A percentile compares a stretch with the other conserved stretches of the same genome.
phyloP scores from a whole-genome alignment of 2,797 vertebrate species.

The Salmo trutta region DNA sequence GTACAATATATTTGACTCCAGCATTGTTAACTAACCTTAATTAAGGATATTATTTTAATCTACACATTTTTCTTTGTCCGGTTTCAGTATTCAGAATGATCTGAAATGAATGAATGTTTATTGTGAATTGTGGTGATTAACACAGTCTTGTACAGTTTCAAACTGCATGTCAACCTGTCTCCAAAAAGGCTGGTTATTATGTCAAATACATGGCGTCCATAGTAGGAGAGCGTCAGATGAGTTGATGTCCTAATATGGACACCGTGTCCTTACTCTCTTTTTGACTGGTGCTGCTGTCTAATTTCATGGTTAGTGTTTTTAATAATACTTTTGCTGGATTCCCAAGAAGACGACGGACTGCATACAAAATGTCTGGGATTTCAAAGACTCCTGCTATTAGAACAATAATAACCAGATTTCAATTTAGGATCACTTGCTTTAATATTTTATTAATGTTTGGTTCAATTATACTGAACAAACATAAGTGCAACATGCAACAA shows the following conservation, averaged over 20 bases:
- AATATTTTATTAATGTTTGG: not conserved
- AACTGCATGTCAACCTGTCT: constrained; percentile 9
- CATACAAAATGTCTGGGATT: constrained; percentile 20
- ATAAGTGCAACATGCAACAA: too few species aligned
- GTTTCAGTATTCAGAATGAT: constrained; percentile 5
- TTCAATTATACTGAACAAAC: not conserved
- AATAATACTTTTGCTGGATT: not conserved
- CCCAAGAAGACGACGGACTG: not conserved
- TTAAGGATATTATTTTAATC: not conserved
- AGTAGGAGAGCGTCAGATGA: too few species aligned
- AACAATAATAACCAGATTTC: not conserved
- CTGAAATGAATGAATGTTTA: constrained; percentile 7
- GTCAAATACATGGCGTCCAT: too few species aligned
- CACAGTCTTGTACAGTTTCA: constrained; percentile 26
- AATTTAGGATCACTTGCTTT: not conserved
- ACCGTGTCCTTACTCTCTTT: not conserved
- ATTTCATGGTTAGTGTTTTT: constrained; percentile 28
- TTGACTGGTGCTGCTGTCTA: constrained; percentile 40
- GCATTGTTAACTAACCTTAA: constrained; percentile 10
- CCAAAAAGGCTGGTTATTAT: constrained; percentile 16
- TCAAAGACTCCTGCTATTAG: constrained; percentile 27
- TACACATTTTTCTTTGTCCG: not conserved
- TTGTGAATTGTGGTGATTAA: constrained; percentile 16
- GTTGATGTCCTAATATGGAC: too few species aligned
- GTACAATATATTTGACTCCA: constrained; percentile 14